Base-by-base conservation (phyloP, 2,888 invertebrate genomes). In the Calameuta idolon region DNA sequence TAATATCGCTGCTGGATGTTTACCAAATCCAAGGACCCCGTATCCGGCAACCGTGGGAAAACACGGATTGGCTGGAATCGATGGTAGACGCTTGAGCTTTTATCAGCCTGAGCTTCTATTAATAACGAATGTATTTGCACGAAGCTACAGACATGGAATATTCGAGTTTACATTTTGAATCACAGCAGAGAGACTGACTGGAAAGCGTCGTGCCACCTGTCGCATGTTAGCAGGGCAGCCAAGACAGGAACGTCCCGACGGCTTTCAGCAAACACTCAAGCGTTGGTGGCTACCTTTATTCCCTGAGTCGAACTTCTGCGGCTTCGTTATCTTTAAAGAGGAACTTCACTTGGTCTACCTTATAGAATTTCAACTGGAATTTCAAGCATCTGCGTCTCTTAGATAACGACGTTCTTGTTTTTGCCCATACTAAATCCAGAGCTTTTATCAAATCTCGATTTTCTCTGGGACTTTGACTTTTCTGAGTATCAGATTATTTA, bases 141-240 rank as follows among this genome's bases (percentile, higher is more conserved):
- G 81, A 80, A 85, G 80, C 79, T 83, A 81, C 84, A 78, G 83
- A 84, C 83, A 23, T 83, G 85, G 86, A 87, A 88, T 88, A 88
- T 88, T 89, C 87, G 86, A 88, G 86, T 88, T 89, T 88, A 87
- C 89, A 86, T 87, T 88, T 89, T 86, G 85, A 89, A 88, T 88
- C 87, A 87, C 85, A 86, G 82, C 85, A 79, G 77, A 80, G 83
- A 81, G 80, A 82, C 81, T 76, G 80, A 76, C 80, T 75, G 73
- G 37, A 80, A 80, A 77, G 83, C 76, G 79, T 79, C 84, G 80
- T 82, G 85, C 88, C 87, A 87, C 87, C 87, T 87, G 87, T 87
- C 87, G 87, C 87, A 81, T 85, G 80, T 85, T 84, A 79, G 74
- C 81, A 80, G 81, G 83, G 83, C 9, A 23, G 23, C 55, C 55